Base-by-base conservation (phyloP, 2,888 invertebrate genomes). In the Hedychridium roseum region DNA sequence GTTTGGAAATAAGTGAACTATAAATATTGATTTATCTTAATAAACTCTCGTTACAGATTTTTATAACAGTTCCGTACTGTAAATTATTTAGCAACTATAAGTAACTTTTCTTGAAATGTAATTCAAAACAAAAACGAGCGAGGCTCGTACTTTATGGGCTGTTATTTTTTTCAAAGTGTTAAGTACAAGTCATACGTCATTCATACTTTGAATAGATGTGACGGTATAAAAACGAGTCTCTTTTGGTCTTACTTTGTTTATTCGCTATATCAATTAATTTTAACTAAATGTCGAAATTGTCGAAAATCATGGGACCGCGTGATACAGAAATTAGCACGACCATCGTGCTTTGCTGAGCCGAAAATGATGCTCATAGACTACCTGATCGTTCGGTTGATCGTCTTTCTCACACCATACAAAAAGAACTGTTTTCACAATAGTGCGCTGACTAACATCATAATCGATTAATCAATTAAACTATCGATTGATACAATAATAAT, bases 391-490 rank as follows among this genome's bases (percentile, higher is more conserved):
- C n/a, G n/a, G n/a, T n/a, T n/a, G n/a, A n/a, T 23, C 23, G 15
- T 9, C 28, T n/a, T n/a, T n/a, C 28, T n/a, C 28, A 7, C 68
- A 68, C 48, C 64, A 64, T 72, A 70, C 60, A 73, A 73, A 73
- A 73, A 35, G 35, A 50, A 56, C n/a, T n/a, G n/a, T n/a, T n/a
- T n/a, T n/a, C n/a, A n/a, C n/a, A n/a, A n/a, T n/a, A n/a, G n/a
- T n/a, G n/a, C n/a, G n/a, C n/a, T n/a, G n/a, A 68, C 69, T 70
- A 71, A 70, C 65, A 67, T 67, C 52, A 37, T 28, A 58, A 68
- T 69, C 66, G 66, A 67, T 66, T 70, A 72, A 68, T 72, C 60
- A 66, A 71, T 75, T 70, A 73, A 75, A 73, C 73, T 74, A 76
- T 73, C 64, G 68, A 70, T 68, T 67, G 62, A 68, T 70, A 71